Percentiles rank a stretch among this genome's conserved stretches.
phyloP scores from a whole-genome alignment of 2,888 invertebrate species.

The Fabriciana adippe region DNA sequence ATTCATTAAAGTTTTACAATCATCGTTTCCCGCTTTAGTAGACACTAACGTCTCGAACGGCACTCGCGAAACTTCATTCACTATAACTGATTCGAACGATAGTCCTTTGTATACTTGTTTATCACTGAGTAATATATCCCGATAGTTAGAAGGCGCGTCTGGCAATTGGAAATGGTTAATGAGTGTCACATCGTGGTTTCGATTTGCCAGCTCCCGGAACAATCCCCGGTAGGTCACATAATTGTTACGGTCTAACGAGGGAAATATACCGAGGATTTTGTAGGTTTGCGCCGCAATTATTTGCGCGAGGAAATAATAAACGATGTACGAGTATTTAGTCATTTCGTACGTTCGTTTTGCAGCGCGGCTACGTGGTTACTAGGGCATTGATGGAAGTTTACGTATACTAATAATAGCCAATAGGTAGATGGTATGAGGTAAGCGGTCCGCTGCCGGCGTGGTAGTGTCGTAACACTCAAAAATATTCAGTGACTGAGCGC shows the following conservation, averaged over 20 bases:
- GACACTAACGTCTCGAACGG: slow-evolving; percentile 75
- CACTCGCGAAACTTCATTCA: slow-evolving; percentile 72
- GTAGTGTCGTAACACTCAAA: slow-evolving; percentile 70
- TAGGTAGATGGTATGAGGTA: slow-evolving; percentile 78
- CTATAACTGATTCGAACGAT: slow-evolving; percentile 75
- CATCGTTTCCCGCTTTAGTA: slow-evolving; percentile 76
- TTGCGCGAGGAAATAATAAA: slow-evolving; percentile 58
- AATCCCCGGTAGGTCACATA: slow-evolving; percentile 76
- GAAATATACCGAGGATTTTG: slow-evolving; percentile 80
- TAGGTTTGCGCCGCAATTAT: slow-evolving; percentile 62
- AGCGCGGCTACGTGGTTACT: slow-evolving; percentile 67
- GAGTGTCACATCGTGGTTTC: slow-evolving; percentile 80
- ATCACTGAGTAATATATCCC: slow-evolving; percentile 77
- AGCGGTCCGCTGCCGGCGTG: slow-evolving; percentile 66
- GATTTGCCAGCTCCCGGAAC: slow-evolving; percentile 74
- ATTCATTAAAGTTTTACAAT: slow-evolving; percentile 75
- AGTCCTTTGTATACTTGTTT: slow-evolving; percentile 68
- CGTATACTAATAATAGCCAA: slow-evolving; percentile 70
- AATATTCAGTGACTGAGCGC: slow-evolving; percentile 68
- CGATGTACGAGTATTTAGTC: slow-evolving; percentile 55
- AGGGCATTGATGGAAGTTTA: slow-evolving; percentile 66
- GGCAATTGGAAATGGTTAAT: slow-evolving; percentile 76
- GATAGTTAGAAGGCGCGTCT: slow-evolving; percentile 75
- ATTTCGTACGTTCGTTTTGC: slow-evolving; percentile 65
- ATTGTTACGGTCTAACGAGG: slow-evolving; percentile 77